Base-by-base conservation (phyloP, 2,113 vertebrate genomes). In the Polypterus senegalus region DNA sequence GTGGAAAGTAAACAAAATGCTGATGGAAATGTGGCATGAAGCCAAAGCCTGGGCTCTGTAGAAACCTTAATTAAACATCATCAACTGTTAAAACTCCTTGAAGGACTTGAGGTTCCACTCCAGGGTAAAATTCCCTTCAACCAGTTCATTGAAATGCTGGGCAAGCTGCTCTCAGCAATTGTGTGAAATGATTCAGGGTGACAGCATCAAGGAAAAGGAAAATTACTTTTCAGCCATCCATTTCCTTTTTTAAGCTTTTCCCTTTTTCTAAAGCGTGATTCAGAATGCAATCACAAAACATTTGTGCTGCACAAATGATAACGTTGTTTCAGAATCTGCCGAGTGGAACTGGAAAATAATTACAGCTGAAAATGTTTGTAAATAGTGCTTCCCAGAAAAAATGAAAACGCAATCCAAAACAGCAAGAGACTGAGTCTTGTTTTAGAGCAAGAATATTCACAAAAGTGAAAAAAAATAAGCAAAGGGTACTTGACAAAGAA, bases 51-150 rank as follows among this genome's bases (percentile, higher is more conserved):
- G 72, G 74, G 68, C 73, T 66, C 62, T 63, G 61, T 66, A 68
- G 68, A 77, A 75, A 70, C 69, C 61, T 68, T 74, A 78, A 81
- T 78, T 77, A 77, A 69, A 71, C 69, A 63, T 67, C 53, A 73
- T 74, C 71, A 70, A 64, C 66, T 62, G 66, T 57, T 77, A 61
- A 54, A 63, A 68, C 69, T 66, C 52, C 67, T 73, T 67, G 61
- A 61, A 66, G 66, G 61, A 64, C 63, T 67, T 58, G 59, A 59
- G 64, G 70, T 57, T 67, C 65, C 66, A 64, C 59, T 73, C 49
- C 65, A 63, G 65, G 67, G 68, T 63, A 66, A 64, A 73, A 75
- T 62, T 44, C 69, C 69, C 69, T 62, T 72, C 64, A 72, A 64
- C 66, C 52, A 46, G 66, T 57, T 76, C 65, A 78, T 78, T 76